These are phyloP conservation scores for Meiosimyza platycephala DNA, from an alignment of 2,888 invertebrate genomes.

Conservation along the genomic window DNA sequence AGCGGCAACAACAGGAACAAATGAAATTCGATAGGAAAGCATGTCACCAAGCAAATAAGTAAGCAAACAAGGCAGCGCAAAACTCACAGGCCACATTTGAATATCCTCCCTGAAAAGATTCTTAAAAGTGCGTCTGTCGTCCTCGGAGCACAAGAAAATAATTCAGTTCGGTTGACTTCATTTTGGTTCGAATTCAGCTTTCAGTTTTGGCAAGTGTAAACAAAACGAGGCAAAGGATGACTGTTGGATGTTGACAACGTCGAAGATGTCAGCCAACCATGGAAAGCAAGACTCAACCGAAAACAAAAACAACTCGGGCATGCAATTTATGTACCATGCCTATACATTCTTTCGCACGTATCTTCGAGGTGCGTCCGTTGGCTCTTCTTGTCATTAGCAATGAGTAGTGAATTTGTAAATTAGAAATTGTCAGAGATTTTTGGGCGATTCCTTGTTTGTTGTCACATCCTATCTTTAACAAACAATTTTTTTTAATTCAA, in stretches of 20 bases:
- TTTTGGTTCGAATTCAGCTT: background rate
- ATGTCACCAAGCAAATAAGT: conserved; percentile 35
- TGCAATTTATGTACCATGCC: background rate
- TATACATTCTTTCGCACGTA: background rate
- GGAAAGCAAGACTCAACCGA: conserved; percentile 9
- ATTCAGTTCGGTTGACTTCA: background rate
- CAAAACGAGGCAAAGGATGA: conserved; percentile 7
- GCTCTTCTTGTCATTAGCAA: background rate
- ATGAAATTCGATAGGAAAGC: conserved; percentile 31
- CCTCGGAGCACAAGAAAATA: conserved; percentile 1
- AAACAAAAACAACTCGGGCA: conserved; percentile 3
- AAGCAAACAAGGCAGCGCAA: conserved; percentile 23
- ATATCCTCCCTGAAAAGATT: conserved; percentile 15
- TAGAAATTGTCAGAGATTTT: conserved; percentile 32
- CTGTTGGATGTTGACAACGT: background rate
- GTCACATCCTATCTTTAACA: conserved; percentile 35
- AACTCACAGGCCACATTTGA: conserved; percentile 23
- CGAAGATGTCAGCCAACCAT: conserved; percentile 21
- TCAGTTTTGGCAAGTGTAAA: conserved; percentile 21
- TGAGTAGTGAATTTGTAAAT: conserved; percentile 16
- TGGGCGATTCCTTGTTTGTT: conserved; percentile 29
- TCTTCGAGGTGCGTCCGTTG: background rate
- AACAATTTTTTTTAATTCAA: conserved; percentile 20
- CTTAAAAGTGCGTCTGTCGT: conserved; percentile 23
- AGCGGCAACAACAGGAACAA: background rate